Base-by-base conservation (phyloP, 2,797 vertebrate species). In the Emys orbicularis region DNA sequence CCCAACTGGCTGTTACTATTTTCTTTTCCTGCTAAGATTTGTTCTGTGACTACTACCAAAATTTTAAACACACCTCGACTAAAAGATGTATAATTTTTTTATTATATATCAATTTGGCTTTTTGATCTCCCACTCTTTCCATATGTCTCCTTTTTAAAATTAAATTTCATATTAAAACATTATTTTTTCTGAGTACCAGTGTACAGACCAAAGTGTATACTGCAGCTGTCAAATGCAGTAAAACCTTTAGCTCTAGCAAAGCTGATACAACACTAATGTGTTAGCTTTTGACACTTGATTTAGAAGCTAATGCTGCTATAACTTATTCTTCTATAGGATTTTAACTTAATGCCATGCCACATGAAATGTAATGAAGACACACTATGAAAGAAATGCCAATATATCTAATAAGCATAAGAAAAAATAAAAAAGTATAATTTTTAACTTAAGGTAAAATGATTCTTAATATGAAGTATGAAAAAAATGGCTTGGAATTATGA, bases 231-330 rank as follows among this genome's bases (percentile, higher is more conserved):
- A 92, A 94, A 31, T 96, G 90, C 90, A 89, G 91, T 94, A 96
- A 94, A 97, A 96, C 84, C 83, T 44, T 29, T 90, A 97, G 88
- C 89, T 92, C 83, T 90, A 97, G 96, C 94, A 95, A 92, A 96
- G 95, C 96, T 97, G 96, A 97, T 97, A 97, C 95, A 96, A 97
- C 95, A 97, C 97, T 97, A 97, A 97, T 97, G 97, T 97, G 96
- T 97, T 96, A 97, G 68, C 96, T 97, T 97, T 97, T 97, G 97
- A 97, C 95, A 97, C 96, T 96, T 97, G 95, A 96, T 97, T 96
- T 96, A 96, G 94, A 97, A 97, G 95, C 95, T 97, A 97, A 97
- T 96, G 96, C 96, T 97, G 96, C 97, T 97, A 97, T 94, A 97
- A 97, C 96, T 97, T 97, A 96, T 97, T 97, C 96, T 96, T 94